Evolutionary conservation across 2,888 invertebrate genomes (phyloP), one percentile per base, ranked within the genome.

Genomic region (Autographa pulchrina): DNA sequence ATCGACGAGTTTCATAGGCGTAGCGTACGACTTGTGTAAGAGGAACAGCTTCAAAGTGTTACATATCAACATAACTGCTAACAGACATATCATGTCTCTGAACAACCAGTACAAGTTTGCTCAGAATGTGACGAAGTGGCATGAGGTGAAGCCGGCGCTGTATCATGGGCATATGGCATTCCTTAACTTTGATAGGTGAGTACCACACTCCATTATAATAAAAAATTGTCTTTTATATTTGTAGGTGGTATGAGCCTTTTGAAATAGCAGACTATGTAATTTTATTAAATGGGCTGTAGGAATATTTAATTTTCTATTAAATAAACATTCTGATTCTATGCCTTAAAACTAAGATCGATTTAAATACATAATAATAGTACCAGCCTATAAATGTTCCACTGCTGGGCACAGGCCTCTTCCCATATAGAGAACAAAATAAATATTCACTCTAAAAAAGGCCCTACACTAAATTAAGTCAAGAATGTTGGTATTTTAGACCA

Each of bases 121-220:
- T 81, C 97, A 97, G 84, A 99, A 99, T 93, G 97, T 99, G 63
- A 98, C 98, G 0, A 96, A 96, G 74, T 99, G 99, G 99, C 96
- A 97, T 82, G 97, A 97, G 66, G 97, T 98, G 93, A 98, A 99
- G 91, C 99, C 99, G 59, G 99, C 99, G 0, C 96, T 99, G 68
- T 99, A 99, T 93, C 99, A 99, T 93, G 99, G 99, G 0, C 99
- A 99, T 92, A 97, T 99, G 96, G 99, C 99, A 7, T 99, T 98
- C 95, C 96, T 99, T 77, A 99, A 99, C 94, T 99, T 99, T 96
- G 97, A 98, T 80, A 98, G 98, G 99, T 99, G 95, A 93, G 96
- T 93, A 58, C 68, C 0, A 63, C 62, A 59, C 11, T 3, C 13
- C 11, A 14, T 13, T 20, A 59, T 11, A 9, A 56, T 0, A 25